Base-by-base conservation (phyloP, 2,888 invertebrate species). In the Steinernema hermaphroditum region DNA sequence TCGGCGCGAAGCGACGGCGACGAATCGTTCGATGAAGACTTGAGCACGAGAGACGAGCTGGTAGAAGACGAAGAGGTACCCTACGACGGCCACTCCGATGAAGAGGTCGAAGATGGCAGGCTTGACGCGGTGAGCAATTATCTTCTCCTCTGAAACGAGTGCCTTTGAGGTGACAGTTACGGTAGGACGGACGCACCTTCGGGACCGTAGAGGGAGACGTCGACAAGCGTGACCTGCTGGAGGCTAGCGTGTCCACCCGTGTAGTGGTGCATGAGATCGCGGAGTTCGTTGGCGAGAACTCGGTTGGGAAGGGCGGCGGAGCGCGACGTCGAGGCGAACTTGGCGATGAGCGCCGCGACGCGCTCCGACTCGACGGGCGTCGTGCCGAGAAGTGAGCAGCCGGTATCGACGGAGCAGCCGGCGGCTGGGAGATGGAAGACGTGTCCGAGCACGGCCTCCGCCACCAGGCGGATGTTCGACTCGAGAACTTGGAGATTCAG, bases 31-130 rank as follows among this genome's bases (percentile, higher is more conserved):
- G 54, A 54, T 54, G 54, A 54, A 54, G 27, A 27, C 2, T 54
- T 54, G 54, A 54, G 54, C 54, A 54, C 24, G 54, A 27, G 54
- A 19, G 12, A 27, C 27, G 54, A 68, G 32, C 24, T 73, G 69
- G 71, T 78, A 78, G n/a, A 96, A 90, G 4, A 91, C 85, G n/a
- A 91, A 90, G 72, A 97, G 90, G 88, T 97, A 97, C 29, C 91
- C 90, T 43, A 92, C 89, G 85, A 97, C 96, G 44, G 91, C 91
- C 75, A 93, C 88, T 0, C 96, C 95, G 16, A 97, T 90, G 82
- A 97, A 92, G 82, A 98, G 91, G 90, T 98, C 97, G 89, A 97
- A 97, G 73, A 96, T 92, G 12, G 97, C 97, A 77, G 97, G 97
- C 87, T 97, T 97, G 6, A 96, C 96, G 87, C 94, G 93, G 88